Evolutionary conservation across 2,113 vertebrate species (phyloP), one percentile per base, ranked within the genome.

Genomic region (Chitala chitala): DNA sequence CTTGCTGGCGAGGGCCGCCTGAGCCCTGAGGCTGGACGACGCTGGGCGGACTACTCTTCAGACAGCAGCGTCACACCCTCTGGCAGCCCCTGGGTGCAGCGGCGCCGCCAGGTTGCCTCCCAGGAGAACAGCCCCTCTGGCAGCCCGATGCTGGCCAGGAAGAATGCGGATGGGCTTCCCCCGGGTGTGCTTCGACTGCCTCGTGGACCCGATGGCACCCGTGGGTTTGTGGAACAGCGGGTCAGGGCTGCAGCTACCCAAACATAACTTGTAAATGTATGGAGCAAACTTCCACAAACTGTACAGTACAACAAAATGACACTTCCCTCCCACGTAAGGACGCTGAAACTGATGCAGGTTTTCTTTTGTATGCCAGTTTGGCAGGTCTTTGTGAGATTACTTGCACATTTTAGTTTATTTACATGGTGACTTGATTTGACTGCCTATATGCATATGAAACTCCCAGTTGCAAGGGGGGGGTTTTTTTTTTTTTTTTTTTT

Each of bases 71-170:
- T 89, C 76, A 98, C 97, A 0, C 96, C 97, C 3, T 98, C 92
- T 0, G 91, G 94, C n/a, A 99, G 97, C 76, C 97, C 96, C 0
- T 99, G 97, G 97, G 94, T 97, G 2, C 97, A 93, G 76, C 90
- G 96, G n/a, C 90, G 97, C 61, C 88, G 92, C 75, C 96, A 95
- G 78, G 94, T 92, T 78, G 89, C 90, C 0, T 92, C 90, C 0
- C 93, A 91, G 81, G 94, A 97, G 86, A 96, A 89, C 82, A 98
- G 94, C 55, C 95, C 96, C 0, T 81, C 89, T 0, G 90, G 91
- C 0, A 99, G 96, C 70, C 96, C 96, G 0, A 87, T 95, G 90
- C 69, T 95, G 53, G 89, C 87, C 3, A 78, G 89, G 69, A 98
- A 93, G 90, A 92, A 90, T 0, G 91, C 93, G 0, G 94, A 95